These are phyloP conservation scores for Mastigias papua DNA, from an alignment of 30 jellyfish, hydroid and myxozoan genomes.

Conservation along the genomic window DNA sequence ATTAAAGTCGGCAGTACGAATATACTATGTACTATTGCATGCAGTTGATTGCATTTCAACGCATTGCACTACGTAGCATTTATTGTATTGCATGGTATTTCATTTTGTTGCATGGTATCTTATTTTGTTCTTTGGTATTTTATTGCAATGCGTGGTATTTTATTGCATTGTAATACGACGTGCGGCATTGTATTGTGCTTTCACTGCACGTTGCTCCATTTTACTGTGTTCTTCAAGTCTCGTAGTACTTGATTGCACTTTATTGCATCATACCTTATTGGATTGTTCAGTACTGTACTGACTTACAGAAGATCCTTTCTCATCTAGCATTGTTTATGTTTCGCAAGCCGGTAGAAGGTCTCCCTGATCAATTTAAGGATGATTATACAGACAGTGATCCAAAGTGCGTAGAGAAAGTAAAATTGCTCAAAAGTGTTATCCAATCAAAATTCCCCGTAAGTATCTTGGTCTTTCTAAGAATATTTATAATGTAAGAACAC, in stretches of 20 bases:
- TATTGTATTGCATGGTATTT: neutral
- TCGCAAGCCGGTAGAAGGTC: conserved; percentile 57
- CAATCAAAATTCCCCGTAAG: conserved; percentile 79
- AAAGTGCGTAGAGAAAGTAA: conserved; percentile 69
- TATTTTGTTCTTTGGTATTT: neutral
- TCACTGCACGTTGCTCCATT: too few relatives aligned
- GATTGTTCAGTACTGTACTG: neutral
- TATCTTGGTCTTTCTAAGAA: neutral
- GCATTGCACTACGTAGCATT: neutral
- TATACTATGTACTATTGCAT: neutral
- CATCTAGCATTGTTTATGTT: conserved; percentile 83
- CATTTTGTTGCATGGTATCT: neutral
- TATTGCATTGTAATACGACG: neutral
- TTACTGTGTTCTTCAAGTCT: neutral
- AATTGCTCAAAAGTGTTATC: conserved; percentile 72
- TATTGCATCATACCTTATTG: neutral
- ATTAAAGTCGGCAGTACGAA: too few relatives aligned
- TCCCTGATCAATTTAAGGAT: conserved; percentile 72
- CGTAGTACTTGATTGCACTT: neutral
- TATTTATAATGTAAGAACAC: too few relatives aligned
- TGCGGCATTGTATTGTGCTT: too few relatives aligned
- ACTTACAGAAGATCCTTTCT: neutral
- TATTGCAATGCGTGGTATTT: neutral
- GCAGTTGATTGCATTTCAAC: neutral
- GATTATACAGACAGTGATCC: conserved; percentile 81